Evolutionary conservation across 1,140 invertebrate species (phyloP).

Genomic region (Drosophila navojoa): DNA sequence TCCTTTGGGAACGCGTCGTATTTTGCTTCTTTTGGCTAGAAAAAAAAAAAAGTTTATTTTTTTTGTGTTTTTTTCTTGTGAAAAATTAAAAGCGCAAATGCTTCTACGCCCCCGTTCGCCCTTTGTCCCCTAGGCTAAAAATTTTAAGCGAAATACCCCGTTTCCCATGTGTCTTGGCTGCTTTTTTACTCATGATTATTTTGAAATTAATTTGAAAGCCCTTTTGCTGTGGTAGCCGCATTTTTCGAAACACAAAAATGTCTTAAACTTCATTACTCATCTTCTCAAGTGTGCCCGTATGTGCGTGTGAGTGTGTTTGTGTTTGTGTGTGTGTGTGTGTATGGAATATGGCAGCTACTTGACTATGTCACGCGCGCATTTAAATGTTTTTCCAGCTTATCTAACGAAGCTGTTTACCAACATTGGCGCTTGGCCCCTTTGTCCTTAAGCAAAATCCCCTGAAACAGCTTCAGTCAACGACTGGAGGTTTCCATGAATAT

Average conservation of each 20-base stretch:
- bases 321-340: background rate
- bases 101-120: background rate
- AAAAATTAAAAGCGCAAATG: conserved; percentile 53
- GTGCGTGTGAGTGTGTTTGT: background rate
- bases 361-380: conserved; percentile 6
- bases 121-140: background rate
- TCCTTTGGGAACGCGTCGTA: conserved; percentile 18
- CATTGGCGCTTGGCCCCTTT: background rate
- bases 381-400: conserved; percentile 14
- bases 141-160: conserved; percentile 1
- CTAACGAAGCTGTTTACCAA: conserved; percentile 12
- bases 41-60: conserved; percentile 15
- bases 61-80: conserved; percentile 4
- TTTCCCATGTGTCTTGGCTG: conserved; percentile 17
- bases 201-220: conserved; percentile 78
- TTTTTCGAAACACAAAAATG: conserved; percentile 36
- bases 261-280: conserved; percentile 50
- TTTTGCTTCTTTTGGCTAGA: conserved; percentile 41
- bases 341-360: background rate
- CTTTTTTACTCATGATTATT: conserved; percentile 70
- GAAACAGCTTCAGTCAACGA: no score
- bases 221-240: conserved; percentile 35
- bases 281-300: conserved; percentile 2
- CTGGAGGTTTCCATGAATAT: no score
- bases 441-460: background rate